Evolutionary conservation across 2,888 invertebrate genomes (phyloP), one percentile per base, ranked within the genome.

Genomic region (Drosophila mercatorum): DNA sequence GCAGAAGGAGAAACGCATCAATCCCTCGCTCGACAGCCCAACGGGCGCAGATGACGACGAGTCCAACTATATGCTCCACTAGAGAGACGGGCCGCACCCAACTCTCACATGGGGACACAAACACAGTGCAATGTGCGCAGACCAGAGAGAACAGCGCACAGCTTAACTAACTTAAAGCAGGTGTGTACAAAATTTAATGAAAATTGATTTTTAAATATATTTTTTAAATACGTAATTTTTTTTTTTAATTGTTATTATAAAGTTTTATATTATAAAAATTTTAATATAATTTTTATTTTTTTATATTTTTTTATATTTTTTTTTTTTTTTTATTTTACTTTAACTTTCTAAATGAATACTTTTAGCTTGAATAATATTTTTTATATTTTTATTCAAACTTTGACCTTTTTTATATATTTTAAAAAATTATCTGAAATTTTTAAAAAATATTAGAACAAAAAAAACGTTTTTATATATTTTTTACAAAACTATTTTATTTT

Each of bases 1-100:
- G 72, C 98, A 99, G 93, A 98, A 98, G 93, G 98, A 98, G 94
- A 98, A 98, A 93, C 95, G 98, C 84, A 98, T 98, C 91, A 98
- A 98, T 93, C 98, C 98, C 34, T 97, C 98, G 44, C 61, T 91
- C 63, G 95, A 95, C 57, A 95, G 95, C 92, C 97, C 96, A 8
- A 95, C 94, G 68, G 95, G 95, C 0, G 94, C 94, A 70, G 94
- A 94, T 66, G 92, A 91, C 14, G 92, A 90, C 66, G 92, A 93
- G 59, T 92, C 92, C 38, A 83, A 92, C 31, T 93, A 90, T 58
- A 91, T 92, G 92, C 80, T 93, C 90, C 91, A 91, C 68, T 91
- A 90, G 67, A 55, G 11, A 12, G 17, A 14, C 10, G 28, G 7
- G 14, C 11, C 34, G 8, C 17, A 12, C 10, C 22, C 55, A 43